These are phyloP conservation scores for Strix uralensis DNA, from an alignment of 2,113 vertebrate genomes.

Conservation along the genomic window DNA sequence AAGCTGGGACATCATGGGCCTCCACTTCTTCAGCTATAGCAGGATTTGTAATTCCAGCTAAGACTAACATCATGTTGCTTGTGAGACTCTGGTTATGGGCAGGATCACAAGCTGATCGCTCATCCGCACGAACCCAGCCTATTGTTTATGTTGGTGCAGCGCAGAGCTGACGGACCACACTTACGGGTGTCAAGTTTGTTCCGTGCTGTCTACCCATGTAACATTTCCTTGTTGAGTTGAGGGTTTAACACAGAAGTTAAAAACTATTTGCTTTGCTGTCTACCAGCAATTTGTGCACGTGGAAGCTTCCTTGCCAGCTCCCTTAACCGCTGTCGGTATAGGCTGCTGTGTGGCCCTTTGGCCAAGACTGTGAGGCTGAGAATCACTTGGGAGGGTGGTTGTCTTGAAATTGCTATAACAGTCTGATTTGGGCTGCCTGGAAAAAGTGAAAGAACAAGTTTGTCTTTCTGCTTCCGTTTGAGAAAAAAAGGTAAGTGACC, in stretches of 20 bases:
- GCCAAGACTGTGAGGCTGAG: not conserved
- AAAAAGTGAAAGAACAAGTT: not conserved
- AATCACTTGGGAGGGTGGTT: not conserved
- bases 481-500: not conserved
- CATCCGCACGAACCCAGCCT: accelerated
- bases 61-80: not conserved
- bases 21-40: not conserved
- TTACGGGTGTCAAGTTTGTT: not conserved
- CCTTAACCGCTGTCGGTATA: not conserved
- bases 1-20: not conserved
- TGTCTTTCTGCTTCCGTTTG: not conserved
- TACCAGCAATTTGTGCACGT: not conserved
- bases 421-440: not conserved
- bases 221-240: not conserved
- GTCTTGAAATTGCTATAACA: not conserved
- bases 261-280: not conserved
- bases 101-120: not conserved
- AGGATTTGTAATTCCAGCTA: not conserved
- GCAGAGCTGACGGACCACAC: not conserved
- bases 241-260: not conserved
- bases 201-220: not conserved
- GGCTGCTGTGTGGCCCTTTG: not conserved
- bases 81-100: not conserved
- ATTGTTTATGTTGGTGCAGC: accelerated
- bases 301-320: not conserved